Evolutionary conservation across 2,113 vertebrate genomes (phyloP).

Genomic region (Cottus gobio): DNA sequence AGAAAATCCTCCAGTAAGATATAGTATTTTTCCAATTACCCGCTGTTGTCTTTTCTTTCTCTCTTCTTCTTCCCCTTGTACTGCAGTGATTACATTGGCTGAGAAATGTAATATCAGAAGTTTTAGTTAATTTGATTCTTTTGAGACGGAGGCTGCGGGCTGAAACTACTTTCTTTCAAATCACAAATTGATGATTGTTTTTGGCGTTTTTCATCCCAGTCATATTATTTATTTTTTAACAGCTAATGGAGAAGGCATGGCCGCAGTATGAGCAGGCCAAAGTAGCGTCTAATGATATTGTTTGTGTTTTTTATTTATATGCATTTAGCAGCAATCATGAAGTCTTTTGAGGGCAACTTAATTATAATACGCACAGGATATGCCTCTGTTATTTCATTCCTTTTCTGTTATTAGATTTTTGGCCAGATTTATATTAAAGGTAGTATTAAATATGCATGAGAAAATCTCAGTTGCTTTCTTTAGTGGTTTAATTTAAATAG

Average conservation of each 20-base stretch:
- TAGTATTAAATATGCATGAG: conserved; percentile 46
- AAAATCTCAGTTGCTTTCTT: conserved; percentile 18
- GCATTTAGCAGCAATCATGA: conserved; percentile 41
- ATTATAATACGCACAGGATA: conserved; percentile 49
- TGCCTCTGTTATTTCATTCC: conserved; percentile 40
- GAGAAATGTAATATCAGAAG: conserved; percentile 78
- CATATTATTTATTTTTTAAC: conserved; percentile 32
- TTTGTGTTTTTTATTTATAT: conserved; percentile 36
- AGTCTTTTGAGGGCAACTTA: conserved; percentile 29
- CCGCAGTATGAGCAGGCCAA: conserved; percentile 33
- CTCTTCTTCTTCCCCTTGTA: conserved; percentile 45
- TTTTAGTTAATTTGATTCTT: conserved; percentile 77
- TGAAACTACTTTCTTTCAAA: conserved; percentile 70
- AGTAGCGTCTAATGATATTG: conserved; percentile 46
- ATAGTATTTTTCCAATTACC: conserved; percentile 60
- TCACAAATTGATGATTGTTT: conserved; percentile 78
- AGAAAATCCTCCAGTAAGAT: conserved; percentile 52
- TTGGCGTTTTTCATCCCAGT: conserved; percentile 75
- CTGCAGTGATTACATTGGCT: conserved; percentile 70
- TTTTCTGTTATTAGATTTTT: conserved; percentile 41
- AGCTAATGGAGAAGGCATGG: conserved; percentile 52
- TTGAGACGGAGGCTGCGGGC: conserved; percentile 63
- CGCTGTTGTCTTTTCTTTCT: conserved; percentile 59
- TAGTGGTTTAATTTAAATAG: conserved; percentile 43
- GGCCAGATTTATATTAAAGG: conserved; percentile 38